A percentile compares a stretch with the other conserved stretches of the same genome.
phyloP scores from a whole-genome alignment of 2,797 vertebrate species.

The Holocentrus rufus region DNA sequence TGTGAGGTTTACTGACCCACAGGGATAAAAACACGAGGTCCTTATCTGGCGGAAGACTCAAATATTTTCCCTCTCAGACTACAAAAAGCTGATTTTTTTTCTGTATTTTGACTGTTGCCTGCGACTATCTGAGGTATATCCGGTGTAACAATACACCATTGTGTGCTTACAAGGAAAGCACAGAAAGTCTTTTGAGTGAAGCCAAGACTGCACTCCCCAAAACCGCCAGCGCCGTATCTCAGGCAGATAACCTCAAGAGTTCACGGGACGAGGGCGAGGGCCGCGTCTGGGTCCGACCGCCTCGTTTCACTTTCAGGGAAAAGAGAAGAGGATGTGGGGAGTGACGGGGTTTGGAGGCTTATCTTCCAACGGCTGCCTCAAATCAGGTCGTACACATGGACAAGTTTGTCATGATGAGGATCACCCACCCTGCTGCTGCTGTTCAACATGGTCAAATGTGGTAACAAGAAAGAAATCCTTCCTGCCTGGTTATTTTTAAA shows the following conservation, averaged over 20 bases:
- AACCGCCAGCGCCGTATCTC: conserved; percentile 14
- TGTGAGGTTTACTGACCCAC: conserved; percentile 5
- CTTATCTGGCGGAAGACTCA: conserved; percentile 53
- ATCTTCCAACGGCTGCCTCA: background rate
- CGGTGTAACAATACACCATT: conserved; percentile 74
- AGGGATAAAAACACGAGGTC: conserved; percentile 25
- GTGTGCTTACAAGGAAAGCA: conserved; percentile 66
- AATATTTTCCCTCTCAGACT: conserved; percentile 38
- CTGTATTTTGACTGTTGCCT: conserved; percentile 58
- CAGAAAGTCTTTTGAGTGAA: conserved; percentile 53
- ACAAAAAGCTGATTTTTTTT: conserved; percentile 37
- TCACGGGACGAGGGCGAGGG: conserved; percentile 33
- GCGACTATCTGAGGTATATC: conserved; percentile 68
- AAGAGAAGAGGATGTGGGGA: background rate
- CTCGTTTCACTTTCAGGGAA: background rate
- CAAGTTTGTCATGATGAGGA: conserved; percentile 8
- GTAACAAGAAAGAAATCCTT: conserved; percentile 25
- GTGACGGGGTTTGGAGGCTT: background rate
- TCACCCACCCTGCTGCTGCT: conserved; percentile 1
- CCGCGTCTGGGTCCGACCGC: conserved; percentile 14
- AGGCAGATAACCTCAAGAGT: conserved; percentile 45
- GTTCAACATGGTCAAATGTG: conserved; percentile 41
- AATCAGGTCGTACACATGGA: conserved; percentile 14
- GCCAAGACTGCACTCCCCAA: conserved; percentile 38
- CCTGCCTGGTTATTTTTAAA: background rate